Evolutionary conservation across 2,113 vertebrate species (phyloP), one percentile per base, ranked within the genome.

Genomic region (Microcebus jonahi): DNA sequence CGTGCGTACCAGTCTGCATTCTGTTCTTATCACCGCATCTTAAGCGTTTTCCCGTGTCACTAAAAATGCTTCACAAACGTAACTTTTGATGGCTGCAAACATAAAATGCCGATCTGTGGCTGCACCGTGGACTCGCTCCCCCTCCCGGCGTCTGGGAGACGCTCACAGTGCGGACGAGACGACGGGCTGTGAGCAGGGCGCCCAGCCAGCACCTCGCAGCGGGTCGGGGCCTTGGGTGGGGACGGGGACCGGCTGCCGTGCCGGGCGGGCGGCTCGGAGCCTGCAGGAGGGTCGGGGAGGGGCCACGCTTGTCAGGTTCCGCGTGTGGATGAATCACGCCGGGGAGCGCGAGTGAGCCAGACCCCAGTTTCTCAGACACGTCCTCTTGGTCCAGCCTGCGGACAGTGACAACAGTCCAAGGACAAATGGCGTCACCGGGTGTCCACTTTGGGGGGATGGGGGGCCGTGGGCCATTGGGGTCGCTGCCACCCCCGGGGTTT

Each of bases 391-490:
- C 13, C 6, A 57, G 21, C 55, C 84, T 45, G 65, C 76, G 63
- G 5, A 75, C 42, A 80, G n/a, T 21, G 10, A 29, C 34, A 11
- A 12, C 0, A 9, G 73, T n/a, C 15, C 23, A 18, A 31, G 4
- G 11, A 29, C 36, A 13, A 23, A 68, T 3, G 10, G 36, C 27
- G 70, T n/a, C 71, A 23, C 45, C n/a, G 8, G 7, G 63, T 31
- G 2, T 77, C 12, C 8, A 14, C 20, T 12, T 12, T 2, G n/a
- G 29, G 27, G 9, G 1, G 4, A 27, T 0, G 14, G 25, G 50
- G 42, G 17, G 36, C 9, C 36, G 18, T 10, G 50, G 84, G 57
- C 67, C 2, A 48, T 39, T 39, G 39, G 14, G 45, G 10, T 29
- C 39, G 42, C 1, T 53, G 27, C 34, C 42, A 15, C 15, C 8